These are phyloP conservation scores for Psophia crepitans DNA, from an alignment of 2,113 vertebrate species.

Conservation along the genomic window DNA sequence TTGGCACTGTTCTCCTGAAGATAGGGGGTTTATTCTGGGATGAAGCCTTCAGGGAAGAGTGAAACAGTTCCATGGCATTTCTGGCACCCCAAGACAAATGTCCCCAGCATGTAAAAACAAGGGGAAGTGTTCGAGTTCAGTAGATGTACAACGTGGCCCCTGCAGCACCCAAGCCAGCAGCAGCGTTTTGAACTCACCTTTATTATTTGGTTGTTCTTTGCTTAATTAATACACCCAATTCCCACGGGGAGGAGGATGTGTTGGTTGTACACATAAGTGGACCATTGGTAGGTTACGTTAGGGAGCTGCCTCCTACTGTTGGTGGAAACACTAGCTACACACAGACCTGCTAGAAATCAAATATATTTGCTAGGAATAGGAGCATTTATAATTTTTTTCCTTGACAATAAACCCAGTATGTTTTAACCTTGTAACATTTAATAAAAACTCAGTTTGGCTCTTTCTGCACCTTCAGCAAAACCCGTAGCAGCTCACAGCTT, in stretches of 20 bases:
- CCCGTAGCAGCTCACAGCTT: accelerated
- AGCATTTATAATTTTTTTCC: not conserved
- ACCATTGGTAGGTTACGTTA: not conserved
- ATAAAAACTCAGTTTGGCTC: not conserved
- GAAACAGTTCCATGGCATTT: not conserved
- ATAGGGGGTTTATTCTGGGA: not conserved
- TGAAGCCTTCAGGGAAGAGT: not conserved
- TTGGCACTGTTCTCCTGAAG: not conserved
- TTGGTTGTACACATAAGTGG: not conserved
- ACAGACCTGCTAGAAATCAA: not conserved
- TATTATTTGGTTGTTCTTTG: not conserved
- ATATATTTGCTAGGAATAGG: not conserved
- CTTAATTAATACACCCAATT: not conserved
- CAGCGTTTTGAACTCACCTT: not conserved
- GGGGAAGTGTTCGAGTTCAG: not conserved
- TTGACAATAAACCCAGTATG: not conserved
- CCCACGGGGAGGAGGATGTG: not conserved
- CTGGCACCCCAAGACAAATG: not conserved
- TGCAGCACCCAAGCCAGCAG: not conserved
- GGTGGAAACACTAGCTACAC: not conserved
- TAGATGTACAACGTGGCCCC: not conserved
- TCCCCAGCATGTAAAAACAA: not conserved
- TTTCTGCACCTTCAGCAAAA: not conserved
- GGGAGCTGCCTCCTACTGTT: not conserved
- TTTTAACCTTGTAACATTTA: not conserved